A percentile compares a stretch with the other conserved stretches of the same genome.
phyloP scores from a whole-genome alignment of 2,797 vertebrate genomes.

The Manis crassicaudata region DNA sequence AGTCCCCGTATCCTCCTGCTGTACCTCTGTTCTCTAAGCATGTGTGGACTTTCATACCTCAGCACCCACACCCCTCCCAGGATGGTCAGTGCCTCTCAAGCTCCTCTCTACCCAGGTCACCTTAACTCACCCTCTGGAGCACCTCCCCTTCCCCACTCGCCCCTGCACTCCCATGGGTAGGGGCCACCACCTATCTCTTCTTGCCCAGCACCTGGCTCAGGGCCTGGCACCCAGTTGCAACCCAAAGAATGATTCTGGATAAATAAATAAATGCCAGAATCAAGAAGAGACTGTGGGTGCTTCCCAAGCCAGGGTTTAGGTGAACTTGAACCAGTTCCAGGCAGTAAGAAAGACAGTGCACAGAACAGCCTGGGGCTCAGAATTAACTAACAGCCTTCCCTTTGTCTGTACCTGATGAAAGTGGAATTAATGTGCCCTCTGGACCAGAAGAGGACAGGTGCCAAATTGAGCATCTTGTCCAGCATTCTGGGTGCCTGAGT shows the following conservation, averaged over 20 bases:
- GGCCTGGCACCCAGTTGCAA: not conserved
- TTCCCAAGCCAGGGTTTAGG: not conserved
- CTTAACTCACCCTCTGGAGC: not conserved
- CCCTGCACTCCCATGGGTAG: not conserved
- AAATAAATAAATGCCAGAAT: not conserved
- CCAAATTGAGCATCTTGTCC: not conserved
- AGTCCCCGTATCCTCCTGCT: too few relatives aligned
- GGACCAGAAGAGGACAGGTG: not conserved
- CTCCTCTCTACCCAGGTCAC: not conserved
- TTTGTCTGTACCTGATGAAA: slow-evolving; percentile 41
- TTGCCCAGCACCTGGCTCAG: not conserved
- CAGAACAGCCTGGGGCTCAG: slow-evolving; percentile 4
- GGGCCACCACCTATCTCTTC: not conserved
- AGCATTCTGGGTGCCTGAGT: not conserved
- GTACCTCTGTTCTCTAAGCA: not conserved
- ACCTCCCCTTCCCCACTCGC: rapidly evolving
- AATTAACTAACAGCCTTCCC: slow-evolving; percentile 37
- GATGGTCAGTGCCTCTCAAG: not conserved
- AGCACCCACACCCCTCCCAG: not conserved
- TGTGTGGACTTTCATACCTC: not conserved
- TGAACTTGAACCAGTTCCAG: slow-evolving; percentile 17
- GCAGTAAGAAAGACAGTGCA: not conserved
- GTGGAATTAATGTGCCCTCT: not conserved
- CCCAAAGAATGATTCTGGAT: not conserved
- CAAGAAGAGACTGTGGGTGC: not conserved